Conservation (phyloP, 2,797 vertebrate species). For the Apogon hyalosoma region DNA sequence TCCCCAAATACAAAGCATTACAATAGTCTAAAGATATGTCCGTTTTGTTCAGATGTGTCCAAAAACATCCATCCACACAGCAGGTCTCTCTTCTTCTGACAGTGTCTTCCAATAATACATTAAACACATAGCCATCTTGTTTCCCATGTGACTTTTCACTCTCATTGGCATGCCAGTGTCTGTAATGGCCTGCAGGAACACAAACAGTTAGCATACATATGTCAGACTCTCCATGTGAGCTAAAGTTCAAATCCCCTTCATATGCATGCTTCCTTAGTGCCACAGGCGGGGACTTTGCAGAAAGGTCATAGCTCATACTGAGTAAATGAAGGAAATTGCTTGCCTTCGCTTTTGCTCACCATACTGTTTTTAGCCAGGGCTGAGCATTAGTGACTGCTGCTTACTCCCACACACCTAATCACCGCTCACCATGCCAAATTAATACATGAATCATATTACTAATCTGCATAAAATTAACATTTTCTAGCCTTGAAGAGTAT, state of each 20-base stretch:
- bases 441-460: constrained; percentile 60
- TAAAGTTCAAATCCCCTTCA: constrained; percentile 58
- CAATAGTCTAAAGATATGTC: no score
- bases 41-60: no score
- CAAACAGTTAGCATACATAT: constrained; percentile 61
- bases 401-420: constrained; percentile 65
- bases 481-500: constrained; percentile 46
- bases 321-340: constrained; percentile 35
- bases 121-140: neutral
- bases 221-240: constrained; percentile 48
- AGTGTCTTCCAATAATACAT: constrained; percentile 37
- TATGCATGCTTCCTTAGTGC: constrained; percentile 26
- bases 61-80: neutral
- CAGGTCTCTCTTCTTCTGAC: constrained; percentile 4
- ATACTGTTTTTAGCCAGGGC: constrained; percentile 25
- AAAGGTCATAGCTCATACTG: constrained; percentile 65
- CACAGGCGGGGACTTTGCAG: constrained; percentile 36
- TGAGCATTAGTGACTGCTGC: constrained; percentile 32
- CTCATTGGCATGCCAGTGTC: neutral
- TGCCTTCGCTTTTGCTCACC: constrained; percentile 11
- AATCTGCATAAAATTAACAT: constrained; percentile 69
- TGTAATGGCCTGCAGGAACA: constrained; percentile 36
- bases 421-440: constrained; percentile 57
- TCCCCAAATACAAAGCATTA: no score
- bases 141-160: neutral